Percentiles rank a stretch among this genome's conserved stretches.
phyloP scores from a whole-genome alignment of 2,113 vertebrate species.

The Catharus bicknelli region DNA sequence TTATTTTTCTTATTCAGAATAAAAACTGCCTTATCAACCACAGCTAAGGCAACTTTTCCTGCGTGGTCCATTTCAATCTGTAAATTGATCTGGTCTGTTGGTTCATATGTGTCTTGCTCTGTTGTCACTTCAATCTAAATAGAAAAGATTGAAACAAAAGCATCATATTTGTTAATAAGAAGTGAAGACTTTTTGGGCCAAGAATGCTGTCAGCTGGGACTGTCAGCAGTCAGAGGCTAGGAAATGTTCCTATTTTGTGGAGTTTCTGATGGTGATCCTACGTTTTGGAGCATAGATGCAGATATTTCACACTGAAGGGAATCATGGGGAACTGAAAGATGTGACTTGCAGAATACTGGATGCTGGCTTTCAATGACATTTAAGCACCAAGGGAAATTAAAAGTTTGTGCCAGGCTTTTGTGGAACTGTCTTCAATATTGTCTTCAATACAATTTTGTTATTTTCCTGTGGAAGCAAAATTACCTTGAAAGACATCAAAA shows the following conservation, averaged over 20 bases:
- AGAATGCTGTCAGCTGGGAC: not conserved
- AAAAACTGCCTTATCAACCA: slow-evolving; percentile 81
- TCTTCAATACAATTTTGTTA: not conserved
- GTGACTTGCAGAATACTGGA: not conserved
- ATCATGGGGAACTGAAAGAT: accelerated
- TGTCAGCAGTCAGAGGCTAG: not conserved
- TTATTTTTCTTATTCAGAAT: slow-evolving; percentile 78
- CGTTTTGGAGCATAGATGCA: accelerated
- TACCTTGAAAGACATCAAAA: not conserved
- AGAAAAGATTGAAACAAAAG: not conserved
- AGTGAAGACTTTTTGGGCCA: not conserved
- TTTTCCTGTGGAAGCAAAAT: not conserved
- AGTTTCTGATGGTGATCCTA: not conserved
- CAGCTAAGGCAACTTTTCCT: slow-evolving; percentile 74
- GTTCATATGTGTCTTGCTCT: not conserved
- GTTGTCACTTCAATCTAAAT: slow-evolving; percentile 57
- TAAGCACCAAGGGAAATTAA: not conserved
- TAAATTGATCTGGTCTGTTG: not conserved
- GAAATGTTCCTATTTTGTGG: not conserved
- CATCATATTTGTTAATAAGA: not conserved
- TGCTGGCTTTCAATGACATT: not conserved
- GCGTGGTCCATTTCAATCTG: slow-evolving; percentile 37
- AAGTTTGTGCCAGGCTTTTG: not conserved
- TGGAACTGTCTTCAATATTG: not conserved
- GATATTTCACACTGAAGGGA: not conserved